Conservation (phyloP, 2,888 invertebrate genomes). For the Reticulitermes lucifugus region DNA sequence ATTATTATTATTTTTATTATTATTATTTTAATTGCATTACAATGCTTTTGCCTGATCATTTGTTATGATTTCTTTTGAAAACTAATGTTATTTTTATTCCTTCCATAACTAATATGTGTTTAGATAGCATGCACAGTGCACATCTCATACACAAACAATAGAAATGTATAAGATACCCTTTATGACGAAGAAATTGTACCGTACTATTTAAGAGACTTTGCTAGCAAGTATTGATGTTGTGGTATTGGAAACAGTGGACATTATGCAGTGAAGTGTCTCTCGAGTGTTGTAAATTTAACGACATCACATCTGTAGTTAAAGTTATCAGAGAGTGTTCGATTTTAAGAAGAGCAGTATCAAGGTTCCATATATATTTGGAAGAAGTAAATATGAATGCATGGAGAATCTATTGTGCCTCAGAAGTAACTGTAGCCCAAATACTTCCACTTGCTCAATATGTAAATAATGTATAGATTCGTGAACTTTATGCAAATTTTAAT, state of each 20-base stretch:
- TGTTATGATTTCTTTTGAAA: slow-evolving; percentile 31
- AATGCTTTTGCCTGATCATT: slow-evolving; percentile 37
- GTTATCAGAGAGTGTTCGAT: background rate
- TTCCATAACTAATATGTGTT: slow-evolving; percentile 21
- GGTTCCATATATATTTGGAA: background rate
- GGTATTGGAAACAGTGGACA: background rate
- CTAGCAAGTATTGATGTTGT: background rate
- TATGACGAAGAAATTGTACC: background rate
- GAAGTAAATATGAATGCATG: background rate
- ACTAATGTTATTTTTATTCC: background rate
- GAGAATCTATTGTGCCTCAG: slow-evolving; percentile 8
- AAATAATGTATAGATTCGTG: slow-evolving; percentile 16
- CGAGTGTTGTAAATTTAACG: background rate
- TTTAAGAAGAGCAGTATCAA: background rate
- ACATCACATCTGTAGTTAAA: slow-evolving; percentile 16
- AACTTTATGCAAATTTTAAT: slow-evolving; percentile 15
- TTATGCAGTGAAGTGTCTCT: background rate
- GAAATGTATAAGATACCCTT: background rate
- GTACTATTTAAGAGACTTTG: background rate
- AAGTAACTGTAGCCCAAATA: background rate
- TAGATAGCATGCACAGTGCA: slow-evolving; percentile 31
- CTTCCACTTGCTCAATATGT: slow-evolving; percentile 35
- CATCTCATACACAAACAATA: background rate
- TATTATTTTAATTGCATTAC: slow-evolving; percentile 6
- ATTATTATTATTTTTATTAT: background rate